These are phyloP conservation scores for Chromoteleia sp. DNA, from an alignment of 2,888 invertebrate genomes.

Conservation along the genomic window DNA sequence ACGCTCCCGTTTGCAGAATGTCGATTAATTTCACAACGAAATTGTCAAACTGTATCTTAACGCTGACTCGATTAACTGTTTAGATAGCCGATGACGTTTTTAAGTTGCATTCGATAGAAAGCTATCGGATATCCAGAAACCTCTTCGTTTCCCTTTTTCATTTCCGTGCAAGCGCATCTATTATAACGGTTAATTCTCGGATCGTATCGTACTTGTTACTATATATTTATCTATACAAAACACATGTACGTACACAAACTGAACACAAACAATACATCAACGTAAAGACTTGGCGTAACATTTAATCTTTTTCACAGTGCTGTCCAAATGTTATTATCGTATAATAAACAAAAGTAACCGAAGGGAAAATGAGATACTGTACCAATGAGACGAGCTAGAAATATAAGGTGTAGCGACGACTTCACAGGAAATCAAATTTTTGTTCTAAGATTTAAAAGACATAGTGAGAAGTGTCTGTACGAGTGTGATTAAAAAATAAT, in stretches of 20 bases:
- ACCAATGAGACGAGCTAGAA: constrained; percentile 39
- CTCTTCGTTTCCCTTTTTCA: constrained; percentile 21
- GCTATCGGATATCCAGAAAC: neutral
- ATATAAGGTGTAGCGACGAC: constrained; percentile 74
- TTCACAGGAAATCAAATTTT: constrained; percentile 80
- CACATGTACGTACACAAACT: constrained; percentile 64
- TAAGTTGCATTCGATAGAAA: no score
- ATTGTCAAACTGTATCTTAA: no score
- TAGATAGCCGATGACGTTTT: no score
- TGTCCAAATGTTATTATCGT: constrained; percentile 69
- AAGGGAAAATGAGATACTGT: constrained; percentile 51
- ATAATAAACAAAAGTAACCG: constrained; percentile 44
- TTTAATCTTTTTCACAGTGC: constrained; percentile 62
- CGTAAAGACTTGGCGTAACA: constrained; percentile 53
- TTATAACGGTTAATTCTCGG: constrained; percentile 35
- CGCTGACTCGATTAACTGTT: no score
- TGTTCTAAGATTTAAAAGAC: constrained; percentile 74
- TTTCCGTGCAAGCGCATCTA: constrained; percentile 58
- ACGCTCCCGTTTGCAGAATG: no score
- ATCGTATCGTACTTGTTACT: constrained; percentile 64
- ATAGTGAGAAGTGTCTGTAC: constrained; percentile 57
- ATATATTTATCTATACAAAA: constrained; percentile 56
- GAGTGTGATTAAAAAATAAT: constrained; percentile 43
- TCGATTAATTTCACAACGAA: no score
- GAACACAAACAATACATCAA: constrained; percentile 62